A percentile compares a stretch with the other conserved stretches of the same genome.
phyloP scores from a whole-genome alignment of 1,140 invertebrate genomes.

The Achroia grisella region DNA sequence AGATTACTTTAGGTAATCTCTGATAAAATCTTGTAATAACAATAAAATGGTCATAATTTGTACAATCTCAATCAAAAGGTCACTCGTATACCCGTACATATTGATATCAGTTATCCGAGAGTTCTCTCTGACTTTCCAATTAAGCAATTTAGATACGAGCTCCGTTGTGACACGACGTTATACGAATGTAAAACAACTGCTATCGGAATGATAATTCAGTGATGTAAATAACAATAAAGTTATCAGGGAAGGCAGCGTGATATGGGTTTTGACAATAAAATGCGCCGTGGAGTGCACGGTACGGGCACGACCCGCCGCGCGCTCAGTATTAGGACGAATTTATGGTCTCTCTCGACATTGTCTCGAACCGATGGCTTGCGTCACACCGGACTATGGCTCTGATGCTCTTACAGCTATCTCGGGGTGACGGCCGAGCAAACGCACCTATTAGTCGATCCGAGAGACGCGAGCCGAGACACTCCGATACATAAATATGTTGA shows the following conservation, averaged over 20 bases:
- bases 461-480: too few species aligned
- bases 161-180: slow-evolving; percentile 54
- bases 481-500: too few species aligned
- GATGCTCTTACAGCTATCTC: slow-evolving; percentile 3
- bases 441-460: background rate
- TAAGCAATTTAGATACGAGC: slow-evolving; percentile 71
- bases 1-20: slow-evolving; percentile 22
- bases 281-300: slow-evolving; percentile 44
- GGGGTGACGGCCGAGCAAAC: slow-evolving; percentile 5
- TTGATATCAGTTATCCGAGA: slow-evolving; percentile 40
- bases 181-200: slow-evolving; percentile 66
- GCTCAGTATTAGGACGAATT: slow-evolving; percentile 56
- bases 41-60: slow-evolving; percentile 21
- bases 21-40: slow-evolving; percentile 35
- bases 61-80: slow-evolving; percentile 39
- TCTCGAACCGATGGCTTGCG: slow-evolving; percentile 10
- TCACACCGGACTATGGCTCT: too few species aligned
- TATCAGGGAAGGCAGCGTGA: slow-evolving; percentile 54
- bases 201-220: slow-evolving; percentile 66
- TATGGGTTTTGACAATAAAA: slow-evolving; percentile 71
- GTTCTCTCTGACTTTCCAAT: slow-evolving; percentile 62
- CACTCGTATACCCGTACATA: slow-evolving; percentile 23
- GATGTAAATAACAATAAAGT: slow-evolving; percentile 72
- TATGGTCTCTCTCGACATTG: slow-evolving; percentile 35
- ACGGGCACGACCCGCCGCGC: slow-evolving; percentile 38